Percentiles rank a stretch among this genome's conserved stretches.
These are phyloP conservation scores for Iguana delicatissima DNA, from an alignment of 2,797 vertebrate genomes.

Conservation along the genomic window DNA sequence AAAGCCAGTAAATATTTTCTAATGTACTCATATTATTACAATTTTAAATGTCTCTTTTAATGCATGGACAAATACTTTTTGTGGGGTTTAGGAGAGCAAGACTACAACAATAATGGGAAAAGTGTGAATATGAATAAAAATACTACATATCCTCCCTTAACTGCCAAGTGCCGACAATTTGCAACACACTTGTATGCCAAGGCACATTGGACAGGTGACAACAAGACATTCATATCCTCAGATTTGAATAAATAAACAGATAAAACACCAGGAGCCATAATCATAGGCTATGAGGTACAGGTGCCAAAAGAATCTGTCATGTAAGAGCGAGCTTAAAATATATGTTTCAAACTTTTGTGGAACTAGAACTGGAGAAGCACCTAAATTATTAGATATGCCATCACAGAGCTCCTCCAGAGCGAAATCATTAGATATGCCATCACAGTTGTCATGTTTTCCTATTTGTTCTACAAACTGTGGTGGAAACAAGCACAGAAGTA, in stretches of 20 bases:
- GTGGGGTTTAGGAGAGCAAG: too few relatives aligned
- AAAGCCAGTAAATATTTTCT: constrained; percentile 8
- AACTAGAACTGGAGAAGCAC: background rate
- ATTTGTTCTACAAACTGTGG: background rate
- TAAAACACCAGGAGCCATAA: background rate
- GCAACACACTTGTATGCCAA: too few relatives aligned
- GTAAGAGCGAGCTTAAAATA: background rate
- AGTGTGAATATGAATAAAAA: too few relatives aligned
- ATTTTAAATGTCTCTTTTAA: background rate
- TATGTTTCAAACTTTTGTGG: background rate
- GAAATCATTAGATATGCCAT: background rate
- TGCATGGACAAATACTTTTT: background rate
- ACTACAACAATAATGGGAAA: too few relatives aligned
- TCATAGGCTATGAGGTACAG: background rate
- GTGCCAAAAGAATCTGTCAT: background rate
- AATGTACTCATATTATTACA: background rate
- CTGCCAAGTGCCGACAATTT: too few relatives aligned
- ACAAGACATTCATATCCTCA: too few relatives aligned
- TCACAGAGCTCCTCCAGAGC: too few relatives aligned
- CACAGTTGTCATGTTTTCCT: background rate
- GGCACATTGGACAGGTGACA: too few relatives aligned
- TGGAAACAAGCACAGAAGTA: background rate
- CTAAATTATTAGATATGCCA: background rate
- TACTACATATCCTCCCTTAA: background rate
- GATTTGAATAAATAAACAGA: too few relatives aligned